Percentiles rank a stretch among this genome's conserved stretches.
Conservation (phyloP, 2,888 invertebrate species). For the Mythimna lalbum region DNA sequence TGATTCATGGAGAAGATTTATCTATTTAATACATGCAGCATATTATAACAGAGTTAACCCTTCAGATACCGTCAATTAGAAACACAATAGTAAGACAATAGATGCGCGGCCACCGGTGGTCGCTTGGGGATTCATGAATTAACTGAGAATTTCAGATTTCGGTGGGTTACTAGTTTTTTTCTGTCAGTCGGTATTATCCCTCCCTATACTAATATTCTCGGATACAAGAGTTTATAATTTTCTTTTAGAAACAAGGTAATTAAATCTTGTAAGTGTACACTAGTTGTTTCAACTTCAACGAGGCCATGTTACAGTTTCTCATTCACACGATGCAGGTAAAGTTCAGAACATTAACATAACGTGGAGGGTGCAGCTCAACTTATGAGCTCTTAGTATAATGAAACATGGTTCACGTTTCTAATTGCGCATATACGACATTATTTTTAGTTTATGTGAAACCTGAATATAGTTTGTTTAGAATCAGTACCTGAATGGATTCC, state of each 20-base stretch:
- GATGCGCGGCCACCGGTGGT: no score
- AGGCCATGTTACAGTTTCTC: slow-evolving; percentile 30
- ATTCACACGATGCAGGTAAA: slow-evolving; percentile 40
- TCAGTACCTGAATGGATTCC: no score
- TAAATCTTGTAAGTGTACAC: slow-evolving; percentile 9
- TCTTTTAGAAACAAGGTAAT: background rate
- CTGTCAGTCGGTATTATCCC: background rate
- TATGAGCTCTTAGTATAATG: slow-evolving; percentile 58
- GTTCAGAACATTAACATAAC: slow-evolving; percentile 47
- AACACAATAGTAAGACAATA: no score
- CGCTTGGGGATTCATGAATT: no score
- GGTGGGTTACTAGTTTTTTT: no score
- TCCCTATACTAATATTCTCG: background rate
- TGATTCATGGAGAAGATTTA: no score
- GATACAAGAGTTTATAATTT: background rate
- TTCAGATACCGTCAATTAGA: no score
- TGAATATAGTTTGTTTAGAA: no score
- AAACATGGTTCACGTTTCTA: slow-evolving; percentile 50
- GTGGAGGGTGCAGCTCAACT: slow-evolving; percentile 52
- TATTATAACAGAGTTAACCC: no score
- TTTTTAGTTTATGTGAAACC: no score
- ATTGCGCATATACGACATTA: slow-evolving; percentile 28
- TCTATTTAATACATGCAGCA: no score
- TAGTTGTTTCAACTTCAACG: slow-evolving; percentile 11
- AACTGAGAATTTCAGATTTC: no score